Percentiles rank a stretch among this genome's conserved stretches.
Conservation (phyloP, 2,113 vertebrate genomes). For the Collichthys lucidus region DNA sequence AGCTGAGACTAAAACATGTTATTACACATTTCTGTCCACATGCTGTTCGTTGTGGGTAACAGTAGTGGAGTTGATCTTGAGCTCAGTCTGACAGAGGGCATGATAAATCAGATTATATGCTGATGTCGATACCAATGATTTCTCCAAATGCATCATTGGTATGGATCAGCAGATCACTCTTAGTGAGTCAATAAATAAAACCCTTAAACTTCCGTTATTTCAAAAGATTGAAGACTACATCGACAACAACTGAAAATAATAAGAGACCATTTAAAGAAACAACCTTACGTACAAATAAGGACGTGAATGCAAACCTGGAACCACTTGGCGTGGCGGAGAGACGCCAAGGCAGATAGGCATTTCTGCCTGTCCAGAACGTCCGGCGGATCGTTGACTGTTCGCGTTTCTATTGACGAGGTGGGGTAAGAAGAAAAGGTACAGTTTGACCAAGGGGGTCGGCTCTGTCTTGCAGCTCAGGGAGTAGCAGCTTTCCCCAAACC, state of each 20-base stretch:
- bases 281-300: slow-evolving; percentile 91
- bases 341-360: slow-evolving; percentile 99
- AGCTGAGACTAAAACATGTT: slow-evolving; percentile 7
- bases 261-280: slow-evolving; percentile 58
- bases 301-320: slow-evolving; percentile 99
- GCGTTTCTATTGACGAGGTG: slow-evolving; percentile 98
- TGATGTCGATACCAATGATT: slow-evolving; percentile 64
- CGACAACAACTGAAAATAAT: slow-evolving; percentile 44
- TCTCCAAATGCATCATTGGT: slow-evolving; percentile 39
- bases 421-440: slow-evolving; percentile 99
- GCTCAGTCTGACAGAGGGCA: slow-evolving; percentile 16
- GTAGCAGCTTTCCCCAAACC: slow-evolving; percentile 88
- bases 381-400: slow-evolving; percentile 95
- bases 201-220: slow-evolving; percentile 11
- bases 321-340: slow-evolving; percentile 99
- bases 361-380: slow-evolving; percentile 99
- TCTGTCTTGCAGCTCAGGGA: slow-evolving; percentile 95
- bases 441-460: slow-evolving; percentile 99
- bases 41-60: slow-evolving; percentile 3
- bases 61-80: slow-evolving; percentile 24
- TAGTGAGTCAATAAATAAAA: slow-evolving; percentile 1
- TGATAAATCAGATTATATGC: slow-evolving; percentile 66
- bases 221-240: slow-evolving; percentile 14
- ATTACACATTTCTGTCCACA: background rate
- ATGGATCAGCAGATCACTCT: slow-evolving; percentile 37